Evolutionary conservation across 2,113 vertebrate genomes (phyloP).

Genomic region (Siniperca knerii): DNA sequence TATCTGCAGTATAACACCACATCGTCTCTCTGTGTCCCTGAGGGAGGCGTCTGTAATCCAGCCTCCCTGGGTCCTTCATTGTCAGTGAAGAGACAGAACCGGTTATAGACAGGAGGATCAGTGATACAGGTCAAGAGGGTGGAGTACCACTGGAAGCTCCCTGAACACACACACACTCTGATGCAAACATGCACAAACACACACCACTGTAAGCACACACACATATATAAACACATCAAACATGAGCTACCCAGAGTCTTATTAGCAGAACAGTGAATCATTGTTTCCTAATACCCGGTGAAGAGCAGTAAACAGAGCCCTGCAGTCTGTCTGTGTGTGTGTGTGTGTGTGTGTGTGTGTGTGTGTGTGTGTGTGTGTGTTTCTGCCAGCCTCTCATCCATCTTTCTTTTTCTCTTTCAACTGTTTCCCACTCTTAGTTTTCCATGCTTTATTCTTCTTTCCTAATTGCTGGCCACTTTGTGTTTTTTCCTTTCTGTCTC

Average conservation of each 20-base stretch:
- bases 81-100: conserved; percentile 70
- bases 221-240: conserved; percentile 38
- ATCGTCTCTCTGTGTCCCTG: conserved; percentile 39
- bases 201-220: neutral
- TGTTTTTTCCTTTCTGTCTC: neutral
- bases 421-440: conserved; percentile 27
- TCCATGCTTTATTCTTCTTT: conserved; percentile 21
- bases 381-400: conserved; percentile 30
- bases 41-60: conserved; percentile 65
- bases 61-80: conserved; percentile 61
- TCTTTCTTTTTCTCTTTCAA: conserved; percentile 35
- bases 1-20: conserved; percentile 19
- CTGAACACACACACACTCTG: conserved; percentile 3
- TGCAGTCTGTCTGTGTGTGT: conserved; percentile 10
- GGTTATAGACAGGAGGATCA: conserved; percentile 68
- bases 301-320: conserved; percentile 46
- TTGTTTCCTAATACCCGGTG: conserved; percentile 62
- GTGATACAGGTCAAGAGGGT: conserved; percentile 80
- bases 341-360: conserved; percentile 29
- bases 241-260: conserved; percentile 33
- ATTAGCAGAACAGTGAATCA: conserved; percentile 65
- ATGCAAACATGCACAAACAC: neutral
- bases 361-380: conserved; percentile 27
- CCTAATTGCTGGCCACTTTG: neutral
- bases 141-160: conserved; percentile 69